Base-by-base conservation (phyloP, 2,113 vertebrate species). In the Pycnonotus jocosus region DNA sequence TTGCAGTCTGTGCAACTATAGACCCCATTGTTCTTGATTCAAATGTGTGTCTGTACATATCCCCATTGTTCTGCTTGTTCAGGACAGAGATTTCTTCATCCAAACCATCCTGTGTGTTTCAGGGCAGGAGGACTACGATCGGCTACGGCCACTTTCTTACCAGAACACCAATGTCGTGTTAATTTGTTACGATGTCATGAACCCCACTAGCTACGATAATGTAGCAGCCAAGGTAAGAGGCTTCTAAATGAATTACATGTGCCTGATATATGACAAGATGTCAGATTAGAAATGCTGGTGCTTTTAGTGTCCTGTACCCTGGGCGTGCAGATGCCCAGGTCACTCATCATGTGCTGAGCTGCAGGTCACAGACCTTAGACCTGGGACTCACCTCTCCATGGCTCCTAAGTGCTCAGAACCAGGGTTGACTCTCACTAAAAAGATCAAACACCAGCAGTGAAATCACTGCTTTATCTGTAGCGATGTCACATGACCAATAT, bases 51-150 rank as follows among this genome's bases (percentile, higher is more conserved):
- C 40, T 81, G 73, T 54, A 45, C 40, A 11, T 72, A 18, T 80
- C n/a, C 54, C 28, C 64, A 35, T 64, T 53, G 25, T 21, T 15
- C 9, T 73, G 48, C 71, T 77, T 21, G 51, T 28, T 71, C 71
- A 78, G 54, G 76, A 48, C 31, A 48, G 35, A 69, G 38, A 10
- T 86, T 89, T 70, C 61, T 58, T 91, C 19, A 89, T 24, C 33
- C 71, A 58, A 69, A 70, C 20, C 22, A 2, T 70, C 28, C 31
- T 64, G 24, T 96, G 27, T 95, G 56, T 96, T 97, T 56, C 93
- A 99, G 99, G 99, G 58, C 99, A 99, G 94, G 99, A 99, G 28
- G 99, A 99, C 97, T 99, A 99, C 0, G 99, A 99, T 87, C 97
- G 99, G 21, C 97, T 99, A 3, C 98, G 99, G 31, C 99, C 99